These are phyloP conservation scores for Cephus cinctus DNA, from an alignment of 1,140 invertebrate species.

Conservation along the genomic window DNA sequence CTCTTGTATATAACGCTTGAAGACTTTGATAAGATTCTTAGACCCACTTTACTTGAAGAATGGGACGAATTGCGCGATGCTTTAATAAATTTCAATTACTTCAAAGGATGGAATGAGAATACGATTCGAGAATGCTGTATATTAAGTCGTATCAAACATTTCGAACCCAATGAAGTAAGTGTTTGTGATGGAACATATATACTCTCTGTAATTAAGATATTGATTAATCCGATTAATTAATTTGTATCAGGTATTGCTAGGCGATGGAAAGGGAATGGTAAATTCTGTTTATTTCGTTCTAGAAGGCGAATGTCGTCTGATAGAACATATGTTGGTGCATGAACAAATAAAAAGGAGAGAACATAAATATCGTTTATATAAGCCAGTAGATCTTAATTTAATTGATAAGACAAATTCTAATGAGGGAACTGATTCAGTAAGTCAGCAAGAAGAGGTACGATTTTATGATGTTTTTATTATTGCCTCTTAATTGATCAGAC, in stretches of 20 bases:
- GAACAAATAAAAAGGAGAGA: slow-evolving; percentile 39
- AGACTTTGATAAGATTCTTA: slow-evolving; percentile 63
- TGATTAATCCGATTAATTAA: slow-evolving; percentile 5
- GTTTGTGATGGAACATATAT: too few species aligned
- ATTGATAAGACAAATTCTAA: too few species aligned
- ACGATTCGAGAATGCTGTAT: slow-evolving; percentile 63
- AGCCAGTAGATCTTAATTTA: slow-evolving; percentile 34
- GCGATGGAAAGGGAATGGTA: slow-evolving; percentile 62
- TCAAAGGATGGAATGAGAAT: slow-evolving; percentile 61
- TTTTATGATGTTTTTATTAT: too few species aligned
- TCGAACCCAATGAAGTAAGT: slow-evolving; percentile 58
- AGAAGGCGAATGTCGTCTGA: slow-evolving; percentile 62
- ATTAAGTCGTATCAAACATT: slow-evolving; percentile 61
- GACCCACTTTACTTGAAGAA: slow-evolving; percentile 57
- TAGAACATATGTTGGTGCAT: slow-evolving; percentile 60
- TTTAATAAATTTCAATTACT: slow-evolving; percentile 64
- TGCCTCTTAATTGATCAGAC: too few species aligned
- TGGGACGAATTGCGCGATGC: slow-evolving; percentile 62
- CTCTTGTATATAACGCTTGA: slow-evolving; percentile 55
- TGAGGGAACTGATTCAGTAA: too few species aligned
- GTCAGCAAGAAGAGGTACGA: too few species aligned
- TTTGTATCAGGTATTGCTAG: slow-evolving; percentile 51
- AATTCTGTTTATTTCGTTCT: slow-evolving; percentile 66
- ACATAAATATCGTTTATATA: slow-evolving; percentile 53
- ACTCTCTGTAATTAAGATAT: slow-evolving; percentile 8